Percentiles rank a stretch among this genome's conserved stretches.
phyloP scores from a whole-genome alignment of 2,888 invertebrate species.

The Sinodicranocentrus sp. region DNA sequence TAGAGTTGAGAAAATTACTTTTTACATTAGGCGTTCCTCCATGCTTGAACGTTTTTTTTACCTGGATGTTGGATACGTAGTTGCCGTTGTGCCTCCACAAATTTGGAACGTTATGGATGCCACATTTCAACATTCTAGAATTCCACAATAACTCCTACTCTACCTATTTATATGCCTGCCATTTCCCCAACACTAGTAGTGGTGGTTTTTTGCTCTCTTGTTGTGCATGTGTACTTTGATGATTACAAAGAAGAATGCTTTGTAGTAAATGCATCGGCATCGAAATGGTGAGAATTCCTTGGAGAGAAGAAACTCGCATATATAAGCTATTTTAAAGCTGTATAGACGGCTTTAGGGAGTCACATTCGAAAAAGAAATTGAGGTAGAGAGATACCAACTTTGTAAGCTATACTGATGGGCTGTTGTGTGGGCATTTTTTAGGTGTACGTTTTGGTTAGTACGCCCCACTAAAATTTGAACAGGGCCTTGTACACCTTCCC shows the following conservation, averaged over 20 bases:
- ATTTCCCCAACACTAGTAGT: too few species aligned
- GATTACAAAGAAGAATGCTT: too few species aligned
- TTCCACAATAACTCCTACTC: not conserved
- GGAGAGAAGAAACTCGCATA: not conserved
- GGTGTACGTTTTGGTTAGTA: too few species aligned
- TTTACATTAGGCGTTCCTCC: conserved; percentile 35
- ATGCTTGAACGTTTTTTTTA: conserved; percentile 11
- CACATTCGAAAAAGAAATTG: not conserved
- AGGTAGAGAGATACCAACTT: too few species aligned
- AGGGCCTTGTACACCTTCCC: too few species aligned
- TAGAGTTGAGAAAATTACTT: conserved; percentile 64
- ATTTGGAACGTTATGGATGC: conserved; percentile 18
- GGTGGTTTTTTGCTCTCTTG: too few species aligned
- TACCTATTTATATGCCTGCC: not conserved
- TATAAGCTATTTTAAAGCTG: conserved; percentile 13
- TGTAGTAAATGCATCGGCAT: conserved; percentile 5
- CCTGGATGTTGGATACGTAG: not conserved
- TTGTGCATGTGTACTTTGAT: too few species aligned
- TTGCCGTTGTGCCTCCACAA: conserved; percentile 13
- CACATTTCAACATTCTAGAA: conserved; percentile 7
- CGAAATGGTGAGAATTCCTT: conserved; percentile 18
- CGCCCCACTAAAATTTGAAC: too few species aligned
- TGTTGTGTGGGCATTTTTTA: too few species aligned
- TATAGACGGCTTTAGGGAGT: not conserved
- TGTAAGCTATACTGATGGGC: too few species aligned